Conservation (phyloP, 1,140 invertebrate genomes). For the Anastatus disparis region DNA sequence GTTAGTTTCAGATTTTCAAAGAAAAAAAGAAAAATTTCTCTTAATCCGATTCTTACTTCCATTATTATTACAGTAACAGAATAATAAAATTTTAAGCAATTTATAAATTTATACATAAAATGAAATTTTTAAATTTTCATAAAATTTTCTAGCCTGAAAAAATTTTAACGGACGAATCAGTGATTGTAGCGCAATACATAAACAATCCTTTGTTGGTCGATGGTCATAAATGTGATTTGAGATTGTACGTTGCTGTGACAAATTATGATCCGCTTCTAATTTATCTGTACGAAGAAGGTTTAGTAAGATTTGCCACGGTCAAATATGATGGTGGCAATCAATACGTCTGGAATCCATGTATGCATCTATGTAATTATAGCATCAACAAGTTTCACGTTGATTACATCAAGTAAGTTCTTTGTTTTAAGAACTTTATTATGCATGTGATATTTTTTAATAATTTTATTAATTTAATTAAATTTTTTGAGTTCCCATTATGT, state of each 20-base stretch:
- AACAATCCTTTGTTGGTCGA: conserved; percentile 93
- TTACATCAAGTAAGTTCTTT: conserved; percentile 79
- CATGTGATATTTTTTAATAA: too few relatives aligned
- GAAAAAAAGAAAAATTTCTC: too few relatives aligned
- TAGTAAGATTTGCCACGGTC: conserved; percentile 87
- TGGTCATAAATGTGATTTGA: conserved; percentile 93
- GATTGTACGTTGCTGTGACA: conserved; percentile 87
- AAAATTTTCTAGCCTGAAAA: conserved; percentile 80
- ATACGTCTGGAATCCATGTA: conserved; percentile 89
- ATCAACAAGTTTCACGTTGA: conserved; percentile 94
- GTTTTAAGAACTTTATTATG: too few relatives aligned
- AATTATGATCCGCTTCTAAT: conserved; percentile 86
- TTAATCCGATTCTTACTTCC: too few relatives aligned
- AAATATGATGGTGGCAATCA: conserved; percentile 84
- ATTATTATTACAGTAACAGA: too few relatives aligned
- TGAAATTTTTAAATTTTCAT: neutral
- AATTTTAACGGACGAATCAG: conserved; percentile 88
- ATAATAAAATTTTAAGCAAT: too few relatives aligned
- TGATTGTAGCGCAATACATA: conserved; percentile 93
- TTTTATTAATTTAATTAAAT: too few relatives aligned
- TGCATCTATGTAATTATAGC: conserved; percentile 94
- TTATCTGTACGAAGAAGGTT: conserved; percentile 88
- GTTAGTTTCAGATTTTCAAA: too few relatives aligned
- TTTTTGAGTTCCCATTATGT: neutral
- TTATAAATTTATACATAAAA: too few relatives aligned